phyloP scores from a whole-genome alignment of 2,888 invertebrate species.

The Seladonia tumulorum region DNA sequence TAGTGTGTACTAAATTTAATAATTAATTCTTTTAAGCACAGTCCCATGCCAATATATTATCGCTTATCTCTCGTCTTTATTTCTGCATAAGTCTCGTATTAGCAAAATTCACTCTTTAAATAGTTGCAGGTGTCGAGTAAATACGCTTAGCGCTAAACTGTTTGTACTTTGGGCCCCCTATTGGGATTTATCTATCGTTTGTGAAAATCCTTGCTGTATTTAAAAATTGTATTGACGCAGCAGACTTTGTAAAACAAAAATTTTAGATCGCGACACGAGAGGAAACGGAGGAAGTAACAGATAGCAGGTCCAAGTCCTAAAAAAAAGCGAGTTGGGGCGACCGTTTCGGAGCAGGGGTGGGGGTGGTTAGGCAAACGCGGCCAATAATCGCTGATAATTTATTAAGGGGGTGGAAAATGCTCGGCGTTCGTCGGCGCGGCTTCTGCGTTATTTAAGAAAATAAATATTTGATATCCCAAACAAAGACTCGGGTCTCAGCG shows the following conservation, averaged over 20 bases:
- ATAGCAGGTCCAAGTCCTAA: background rate
- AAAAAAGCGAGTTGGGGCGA: background rate
- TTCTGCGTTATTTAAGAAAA: constrained; percentile 75
- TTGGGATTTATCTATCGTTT: too few relatives aligned
- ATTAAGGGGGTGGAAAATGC: constrained; percentile 71
- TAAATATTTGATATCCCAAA: constrained; percentile 79
- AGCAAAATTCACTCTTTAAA: too few relatives aligned
- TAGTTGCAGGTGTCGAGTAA: too few relatives aligned
- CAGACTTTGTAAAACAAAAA: too few relatives aligned
- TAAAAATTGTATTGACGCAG: too few relatives aligned
- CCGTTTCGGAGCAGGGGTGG: constrained; percentile 22
- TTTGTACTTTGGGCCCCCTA: too few relatives aligned
- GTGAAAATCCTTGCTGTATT: too few relatives aligned
- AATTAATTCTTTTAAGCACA: background rate
- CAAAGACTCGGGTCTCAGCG: constrained; percentile 70
- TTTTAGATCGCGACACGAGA: too few relatives aligned
- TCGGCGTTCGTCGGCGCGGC: constrained; percentile 57
- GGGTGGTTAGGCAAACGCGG: constrained; percentile 66
- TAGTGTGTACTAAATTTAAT: background rate
- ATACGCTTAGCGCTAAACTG: too few relatives aligned
- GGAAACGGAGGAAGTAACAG: background rate
- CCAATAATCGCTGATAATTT: constrained; percentile 78
- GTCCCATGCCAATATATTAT: background rate
- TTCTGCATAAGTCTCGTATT: too few relatives aligned
- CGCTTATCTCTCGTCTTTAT: background rate